phyloP scores from a whole-genome alignment of 2,797 vertebrate genomes.

The Acipenser transmontanus region DNA sequence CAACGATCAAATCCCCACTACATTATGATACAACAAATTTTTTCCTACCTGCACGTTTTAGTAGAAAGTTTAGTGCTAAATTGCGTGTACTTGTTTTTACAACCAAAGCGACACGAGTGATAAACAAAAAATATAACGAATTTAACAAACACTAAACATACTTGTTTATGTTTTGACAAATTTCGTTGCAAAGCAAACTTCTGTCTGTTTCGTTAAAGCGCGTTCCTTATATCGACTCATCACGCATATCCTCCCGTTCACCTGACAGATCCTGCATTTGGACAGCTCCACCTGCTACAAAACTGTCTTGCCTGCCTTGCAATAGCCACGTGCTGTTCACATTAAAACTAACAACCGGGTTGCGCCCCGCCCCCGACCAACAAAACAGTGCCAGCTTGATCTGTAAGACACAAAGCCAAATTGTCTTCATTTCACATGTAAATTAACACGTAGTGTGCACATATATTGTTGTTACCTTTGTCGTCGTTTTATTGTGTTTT shows the following conservation, averaged over 20 bases:
- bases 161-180: constrained; percentile 10
- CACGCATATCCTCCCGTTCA: constrained; percentile 23
- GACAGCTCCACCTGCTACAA: constrained; percentile 34
- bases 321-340: constrained; percentile 56
- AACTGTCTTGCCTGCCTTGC: constrained; percentile 47
- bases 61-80: neutral
- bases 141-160: constrained; percentile 4
- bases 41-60: constrained; percentile 13
- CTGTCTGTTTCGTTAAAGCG: constrained; percentile 22
- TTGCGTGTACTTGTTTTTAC: constrained; percentile 2
- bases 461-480: too few species aligned
- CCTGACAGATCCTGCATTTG: constrained; percentile 43
- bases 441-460: too few species aligned
- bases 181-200: neutral
- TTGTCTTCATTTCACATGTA: too few species aligned
- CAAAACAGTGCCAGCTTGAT: constrained; percentile 1
- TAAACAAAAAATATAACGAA: neutral
- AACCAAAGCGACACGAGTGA: constrained; percentile 1
- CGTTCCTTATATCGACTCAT: constrained; percentile 35
- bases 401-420: too few species aligned
- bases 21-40: neutral
- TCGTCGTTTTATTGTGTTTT: too few species aligned
- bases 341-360: constrained; percentile 30
- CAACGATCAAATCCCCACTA: too few species aligned
- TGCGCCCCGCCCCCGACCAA: constrained; percentile 35